These are phyloP conservation scores for Myotis daubentonii DNA, from an alignment of 2,797 vertebrate genomes.

Conservation along the genomic window DNA sequence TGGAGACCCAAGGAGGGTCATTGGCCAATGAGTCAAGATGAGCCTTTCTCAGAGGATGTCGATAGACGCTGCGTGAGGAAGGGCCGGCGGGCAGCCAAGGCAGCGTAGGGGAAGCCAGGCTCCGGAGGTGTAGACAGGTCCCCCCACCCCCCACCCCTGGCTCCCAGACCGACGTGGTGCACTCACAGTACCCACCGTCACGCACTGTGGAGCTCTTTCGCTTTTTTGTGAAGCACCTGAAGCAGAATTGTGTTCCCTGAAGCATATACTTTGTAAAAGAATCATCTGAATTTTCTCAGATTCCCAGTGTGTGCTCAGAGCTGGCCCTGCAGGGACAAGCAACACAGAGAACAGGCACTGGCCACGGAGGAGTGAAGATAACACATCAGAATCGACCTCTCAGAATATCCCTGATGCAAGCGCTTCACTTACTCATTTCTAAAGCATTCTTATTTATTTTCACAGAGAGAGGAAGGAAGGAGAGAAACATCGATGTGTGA, in stretches of 20 bases:
- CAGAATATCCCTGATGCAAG: background rate
- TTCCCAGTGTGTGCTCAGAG: background rate
- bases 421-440: background rate
- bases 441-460: too few species aligned
- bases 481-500: too few species aligned
- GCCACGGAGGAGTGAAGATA: background rate
- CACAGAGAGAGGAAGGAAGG: too few species aligned
- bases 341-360: background rate
- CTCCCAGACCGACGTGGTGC: background rate
- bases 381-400: background rate
- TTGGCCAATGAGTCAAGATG: too few species aligned
- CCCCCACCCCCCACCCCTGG: too few species aligned
- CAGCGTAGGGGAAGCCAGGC: background rate
- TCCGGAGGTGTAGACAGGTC: too few species aligned
- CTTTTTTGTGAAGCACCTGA: background rate
- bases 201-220: too few species aligned
- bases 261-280: background rate
- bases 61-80: background rate
- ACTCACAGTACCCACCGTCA: background rate
- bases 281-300: background rate
- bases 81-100: background rate
- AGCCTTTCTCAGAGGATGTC: background rate
- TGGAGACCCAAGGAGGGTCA: background rate
- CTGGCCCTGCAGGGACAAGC: background rate
- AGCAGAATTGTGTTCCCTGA: background rate